Evolutionary conservation across 2,888 invertebrate species (phyloP), one percentile per base, ranked within the genome.

Genomic region (Agonopterix arenella): DNA sequence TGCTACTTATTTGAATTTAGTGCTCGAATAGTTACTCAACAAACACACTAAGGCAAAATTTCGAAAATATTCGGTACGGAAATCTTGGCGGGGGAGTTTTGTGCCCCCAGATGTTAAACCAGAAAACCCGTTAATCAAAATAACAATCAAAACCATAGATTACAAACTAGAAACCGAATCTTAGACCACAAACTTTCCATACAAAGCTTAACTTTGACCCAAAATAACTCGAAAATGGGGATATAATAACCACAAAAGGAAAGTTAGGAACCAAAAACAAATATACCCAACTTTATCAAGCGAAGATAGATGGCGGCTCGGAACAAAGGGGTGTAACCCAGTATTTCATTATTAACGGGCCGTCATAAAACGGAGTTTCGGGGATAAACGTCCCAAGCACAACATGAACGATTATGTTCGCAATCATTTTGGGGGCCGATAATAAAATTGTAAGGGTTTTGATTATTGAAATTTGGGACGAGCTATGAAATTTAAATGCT

Each of bases 321-420:
- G 53, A 58, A 65, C 57, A 63, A 61, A 56, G 49, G 54, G 54
- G 48, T 47, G 47, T 49, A 47, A 48, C 49, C 50, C 65, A 61
- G 62, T 74, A 71, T 68, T 68, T 72, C 72, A 70, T 67, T 60
- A 72, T 66, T 72, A 76, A 74, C 69, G 70, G 60, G 57, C 61
- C 53, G 52, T 64, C 61, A 61, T 68, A 70, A 72, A 70, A 62
- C 65, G 59, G 56, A 38, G 48, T 66, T 65, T 68, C 66, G 63
- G 61, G 63, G 66, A 71, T 74, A 68, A 73, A 73, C 62, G 71
- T 42, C 46, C 42, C 38, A 8, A 11, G 44, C 42, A 44, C 18
- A 52, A 46, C 51, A 52, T 11, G 46, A 43, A 38, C 46, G 46
- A 48, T 52, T 48, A 52, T 52, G 51, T 48, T 52, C 46, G 36